Conservation (phyloP, 2,797 vertebrate species). For the Lepilemur septentrionalis region DNA sequence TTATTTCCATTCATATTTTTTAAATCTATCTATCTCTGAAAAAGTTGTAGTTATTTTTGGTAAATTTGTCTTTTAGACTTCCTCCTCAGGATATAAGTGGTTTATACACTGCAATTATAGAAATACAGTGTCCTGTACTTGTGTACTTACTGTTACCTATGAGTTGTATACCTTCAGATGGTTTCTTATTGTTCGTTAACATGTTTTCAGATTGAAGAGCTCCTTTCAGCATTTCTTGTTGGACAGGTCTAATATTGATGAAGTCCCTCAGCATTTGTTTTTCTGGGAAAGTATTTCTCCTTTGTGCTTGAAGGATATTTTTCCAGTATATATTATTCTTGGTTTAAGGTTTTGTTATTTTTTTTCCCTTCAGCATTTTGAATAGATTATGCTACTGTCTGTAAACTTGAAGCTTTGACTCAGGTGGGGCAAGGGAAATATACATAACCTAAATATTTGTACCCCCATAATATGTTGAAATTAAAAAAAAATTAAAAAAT, state of each 20-base stretch:
- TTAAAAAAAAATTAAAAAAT: not conserved
- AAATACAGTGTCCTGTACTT: not conserved
- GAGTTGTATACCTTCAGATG: not conserved
- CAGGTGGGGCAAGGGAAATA: no score
- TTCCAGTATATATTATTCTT: not conserved
- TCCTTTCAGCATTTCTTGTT: not conserved
- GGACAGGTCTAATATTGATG: not conserved
- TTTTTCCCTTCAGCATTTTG: not conserved
- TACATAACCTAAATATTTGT: no score
- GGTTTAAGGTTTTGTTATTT: not conserved
- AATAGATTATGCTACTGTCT: not conserved
- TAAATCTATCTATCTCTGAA: not conserved
- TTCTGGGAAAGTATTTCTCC: not conserved
- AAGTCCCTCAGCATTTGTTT: not conserved
- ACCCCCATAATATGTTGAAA: no score
- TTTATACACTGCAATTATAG: not conserved
- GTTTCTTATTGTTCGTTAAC: not conserved
- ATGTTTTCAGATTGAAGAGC: not conserved
- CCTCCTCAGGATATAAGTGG: not conserved
- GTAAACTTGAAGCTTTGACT: not conserved
- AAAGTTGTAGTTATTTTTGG: not conserved
- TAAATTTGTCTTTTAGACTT: not conserved
- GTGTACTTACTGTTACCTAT: not conserved
- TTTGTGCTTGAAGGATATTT: not conserved
- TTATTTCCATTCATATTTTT: not conserved